Evolutionary conservation across 2,888 invertebrate species (phyloP).

Genomic region (Stenurella melanura): DNA sequence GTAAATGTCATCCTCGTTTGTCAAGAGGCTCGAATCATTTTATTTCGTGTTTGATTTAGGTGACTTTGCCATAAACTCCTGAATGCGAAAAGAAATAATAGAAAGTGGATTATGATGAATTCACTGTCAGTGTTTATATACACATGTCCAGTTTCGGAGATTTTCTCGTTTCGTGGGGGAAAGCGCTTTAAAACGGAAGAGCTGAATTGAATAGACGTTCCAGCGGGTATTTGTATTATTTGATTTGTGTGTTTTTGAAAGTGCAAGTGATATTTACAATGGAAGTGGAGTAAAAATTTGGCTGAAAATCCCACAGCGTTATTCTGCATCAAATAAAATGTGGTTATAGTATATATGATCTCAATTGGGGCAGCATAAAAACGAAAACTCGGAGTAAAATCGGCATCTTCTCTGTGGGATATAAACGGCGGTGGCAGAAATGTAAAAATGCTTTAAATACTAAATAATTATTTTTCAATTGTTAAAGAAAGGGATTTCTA

Average conservation of each 20-base stretch:
- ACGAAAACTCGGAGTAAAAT: no score
- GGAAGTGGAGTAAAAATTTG: no score
- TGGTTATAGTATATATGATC: no score
- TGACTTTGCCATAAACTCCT: slow-evolving; percentile 3
- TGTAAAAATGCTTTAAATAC: no score
- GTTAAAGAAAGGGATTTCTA: no score
- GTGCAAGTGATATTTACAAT: not conserved
- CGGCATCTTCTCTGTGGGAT: no score
- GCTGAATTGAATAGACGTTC: not conserved
- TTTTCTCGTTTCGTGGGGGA: not conserved
- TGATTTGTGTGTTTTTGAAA: not conserved
- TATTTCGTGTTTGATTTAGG: slow-evolving; percentile 51
- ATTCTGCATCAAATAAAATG: no score
- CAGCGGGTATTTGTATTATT: not conserved
- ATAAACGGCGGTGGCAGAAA: no score
- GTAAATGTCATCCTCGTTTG: slow-evolving; percentile 56
- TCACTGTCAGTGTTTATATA: not conserved
- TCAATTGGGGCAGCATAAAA: no score
- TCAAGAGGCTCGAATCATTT: slow-evolving; percentile 52
- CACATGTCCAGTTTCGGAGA: not conserved
- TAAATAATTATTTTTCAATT: no score
- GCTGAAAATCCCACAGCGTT: no score
- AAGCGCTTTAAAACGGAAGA: not conserved
- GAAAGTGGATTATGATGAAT: slow-evolving; percentile 5
- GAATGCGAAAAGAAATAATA: not conserved